Evolutionary conservation across 2,113 vertebrate genomes (phyloP).

Genomic region (Turdus rufiventris): DNA sequence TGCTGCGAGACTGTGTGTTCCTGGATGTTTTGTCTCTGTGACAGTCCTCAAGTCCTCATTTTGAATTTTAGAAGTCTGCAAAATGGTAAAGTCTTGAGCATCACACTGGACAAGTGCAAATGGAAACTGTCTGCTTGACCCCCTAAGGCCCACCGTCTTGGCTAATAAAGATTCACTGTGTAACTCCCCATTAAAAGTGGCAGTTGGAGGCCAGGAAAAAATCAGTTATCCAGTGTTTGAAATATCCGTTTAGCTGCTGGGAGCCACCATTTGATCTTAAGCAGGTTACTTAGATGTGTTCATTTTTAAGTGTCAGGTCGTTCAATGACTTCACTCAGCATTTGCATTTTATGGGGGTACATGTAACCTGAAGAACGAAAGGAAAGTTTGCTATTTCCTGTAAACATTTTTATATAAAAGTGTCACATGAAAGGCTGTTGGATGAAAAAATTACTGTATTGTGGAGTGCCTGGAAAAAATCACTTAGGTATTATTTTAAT

Average conservation of each 20-base stretch:
- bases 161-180: slow-evolving; percentile 1
- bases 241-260: slow-evolving; percentile 50
- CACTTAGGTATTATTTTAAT: slow-evolving; percentile 54
- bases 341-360: slow-evolving; percentile 13
- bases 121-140: neutral
- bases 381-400: slow-evolving; percentile 60
- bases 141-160: neutral
- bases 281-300: slow-evolving; percentile 48
- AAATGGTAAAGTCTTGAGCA: neutral
- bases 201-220: slow-evolving; percentile 1
- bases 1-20: neutral
- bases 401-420: slow-evolving; percentile 71
- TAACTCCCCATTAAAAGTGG: neutral
- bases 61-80: neutral
- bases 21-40: neutral
- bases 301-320: slow-evolving; percentile 57
- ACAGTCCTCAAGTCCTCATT: neutral
- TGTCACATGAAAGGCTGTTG: slow-evolving; percentile 68
- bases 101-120: neutral
- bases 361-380: slow-evolving; percentile 40
- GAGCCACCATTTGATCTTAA: slow-evolving; percentile 68
- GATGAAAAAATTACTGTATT: slow-evolving; percentile 41
- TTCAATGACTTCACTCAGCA: slow-evolving; percentile 9
- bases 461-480: slow-evolving; percentile 69
- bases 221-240: slow-evolving; percentile 50